These are phyloP conservation scores for Strongylocentrotus purpuratus DNA, from an alignment of 35 echinoderm and acorn worm genomes.

Conservation along the genomic window DNA sequence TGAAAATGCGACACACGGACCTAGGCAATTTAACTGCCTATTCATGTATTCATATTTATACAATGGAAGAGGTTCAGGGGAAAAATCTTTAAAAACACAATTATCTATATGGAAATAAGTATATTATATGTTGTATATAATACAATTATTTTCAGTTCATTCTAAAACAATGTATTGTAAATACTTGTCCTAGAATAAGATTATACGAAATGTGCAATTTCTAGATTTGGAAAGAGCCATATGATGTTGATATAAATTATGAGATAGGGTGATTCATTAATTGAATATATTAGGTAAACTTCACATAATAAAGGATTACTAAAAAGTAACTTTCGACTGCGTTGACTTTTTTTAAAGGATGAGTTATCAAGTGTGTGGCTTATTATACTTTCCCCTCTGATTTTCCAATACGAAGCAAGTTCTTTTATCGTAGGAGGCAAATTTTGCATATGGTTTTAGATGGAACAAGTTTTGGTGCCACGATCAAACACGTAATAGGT, in stretches of 20 bases:
- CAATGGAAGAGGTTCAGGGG: too few species aligned
- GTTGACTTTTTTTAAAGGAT: not conserved
- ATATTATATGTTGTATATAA: too few species aligned
- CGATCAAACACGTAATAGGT: too few species aligned
- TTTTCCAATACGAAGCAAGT: too few species aligned
- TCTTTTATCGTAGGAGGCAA: too few species aligned
- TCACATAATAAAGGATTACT: not conserved
- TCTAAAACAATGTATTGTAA: too few species aligned
- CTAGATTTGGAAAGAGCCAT: not conserved
- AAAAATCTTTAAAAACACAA: too few species aligned
- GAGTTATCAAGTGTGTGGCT: not conserved
- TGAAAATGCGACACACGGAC: not conserved
- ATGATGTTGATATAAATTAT: not conserved
- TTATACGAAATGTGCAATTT: not conserved
- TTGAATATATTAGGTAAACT: not conserved
- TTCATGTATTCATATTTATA: not conserved
- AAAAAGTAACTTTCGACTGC: not conserved
- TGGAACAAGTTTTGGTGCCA: too few species aligned
- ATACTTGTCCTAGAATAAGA: not conserved
- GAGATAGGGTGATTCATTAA: not conserved
- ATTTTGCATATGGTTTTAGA: too few species aligned
- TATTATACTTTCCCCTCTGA: too few species aligned
- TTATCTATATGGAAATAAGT: too few species aligned
- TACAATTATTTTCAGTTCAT: too few species aligned
- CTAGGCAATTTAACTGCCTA: not conserved